phyloP scores from a whole-genome alignment of 2,113 vertebrate genomes.

The Lamprologus speciosus region DNA sequence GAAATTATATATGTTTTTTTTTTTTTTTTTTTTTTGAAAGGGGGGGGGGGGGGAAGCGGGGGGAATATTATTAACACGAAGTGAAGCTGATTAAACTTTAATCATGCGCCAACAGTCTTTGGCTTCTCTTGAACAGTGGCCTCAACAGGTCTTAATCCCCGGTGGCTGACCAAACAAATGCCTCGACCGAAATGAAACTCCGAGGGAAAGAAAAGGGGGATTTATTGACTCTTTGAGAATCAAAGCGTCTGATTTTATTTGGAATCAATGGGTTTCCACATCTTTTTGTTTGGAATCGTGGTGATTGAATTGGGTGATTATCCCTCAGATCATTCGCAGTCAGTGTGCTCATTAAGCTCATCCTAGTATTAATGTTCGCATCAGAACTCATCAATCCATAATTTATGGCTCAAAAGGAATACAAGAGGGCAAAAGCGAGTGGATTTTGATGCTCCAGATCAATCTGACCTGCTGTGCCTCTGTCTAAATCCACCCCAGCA shows the following conservation, averaged over 20 bases:
- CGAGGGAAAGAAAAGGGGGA: not conserved
- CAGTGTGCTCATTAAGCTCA: constrained; percentile 38
- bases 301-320: not conserved
- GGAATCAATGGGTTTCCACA: constrained; percentile 19
- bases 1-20: too few species aligned
- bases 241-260: constrained; percentile 6
- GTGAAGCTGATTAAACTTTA: constrained; percentile 67
- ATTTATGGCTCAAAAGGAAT: constrained; percentile 54
- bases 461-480: not conserved
- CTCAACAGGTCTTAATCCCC: constrained; percentile 72
- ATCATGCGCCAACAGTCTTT: constrained; percentile 59
- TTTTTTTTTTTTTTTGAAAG: too few species aligned
- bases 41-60: not conserved
- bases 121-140: constrained; percentile 23
- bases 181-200: constrained; percentile 38
- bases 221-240: constrained; percentile 11
- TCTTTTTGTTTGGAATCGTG: not conserved
- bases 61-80: constrained; percentile 33
- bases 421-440: constrained; percentile 30
- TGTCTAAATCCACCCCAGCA: not conserved
- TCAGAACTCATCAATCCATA: constrained; percentile 57
- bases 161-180: constrained; percentile 56
- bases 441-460: not conserved
- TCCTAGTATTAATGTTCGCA: constrained; percentile 33
- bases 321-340: constrained; percentile 7